Conservation (phyloP, 2,888 invertebrate species). For the Physocephala rufipes region DNA sequence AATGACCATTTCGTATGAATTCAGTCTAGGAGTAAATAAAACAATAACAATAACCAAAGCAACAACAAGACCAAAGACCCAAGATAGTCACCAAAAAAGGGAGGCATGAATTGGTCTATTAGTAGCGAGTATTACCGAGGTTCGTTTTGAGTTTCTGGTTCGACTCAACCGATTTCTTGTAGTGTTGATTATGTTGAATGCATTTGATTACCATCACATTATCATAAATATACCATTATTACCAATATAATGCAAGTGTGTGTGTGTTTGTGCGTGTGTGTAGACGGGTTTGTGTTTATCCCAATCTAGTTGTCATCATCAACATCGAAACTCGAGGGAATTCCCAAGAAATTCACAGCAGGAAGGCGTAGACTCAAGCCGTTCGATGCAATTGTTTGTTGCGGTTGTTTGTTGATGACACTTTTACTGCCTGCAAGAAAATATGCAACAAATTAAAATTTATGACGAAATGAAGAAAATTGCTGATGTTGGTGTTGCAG, state of each 20-base stretch:
- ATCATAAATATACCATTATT: constrained; percentile 61
- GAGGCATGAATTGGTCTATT: constrained; percentile 44
- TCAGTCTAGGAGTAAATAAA: background rate
- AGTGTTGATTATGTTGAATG: constrained; percentile 57
- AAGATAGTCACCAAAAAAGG: constrained; percentile 44
- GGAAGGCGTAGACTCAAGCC: constrained; percentile 46
- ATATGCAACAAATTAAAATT: constrained; percentile 53
- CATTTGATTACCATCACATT: constrained; percentile 61
- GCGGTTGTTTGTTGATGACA: constrained; percentile 38
- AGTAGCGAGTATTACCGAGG: constrained; percentile 23
- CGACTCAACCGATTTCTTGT: constrained; percentile 25
- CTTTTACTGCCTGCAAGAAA: constrained; percentile 47
- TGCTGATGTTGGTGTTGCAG: background rate
- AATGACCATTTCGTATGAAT: background rate
- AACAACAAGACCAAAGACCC: constrained; percentile 42
- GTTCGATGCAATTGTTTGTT: constrained; percentile 29
- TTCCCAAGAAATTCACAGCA: constrained; percentile 65
- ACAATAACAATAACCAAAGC: constrained; percentile 6
- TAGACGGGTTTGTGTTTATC: constrained; percentile 1
- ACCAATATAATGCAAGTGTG: constrained; percentile 33
- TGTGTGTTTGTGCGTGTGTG: constrained; percentile 18
- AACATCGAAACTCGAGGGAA: constrained; percentile 51
- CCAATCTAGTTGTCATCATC: background rate
- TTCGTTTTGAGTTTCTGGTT: constrained; percentile 27
- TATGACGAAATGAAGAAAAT: constrained; percentile 9